Base-by-base conservation (phyloP, 2,113 vertebrate species). In the Syngnathoides biaculeatus region DNA sequence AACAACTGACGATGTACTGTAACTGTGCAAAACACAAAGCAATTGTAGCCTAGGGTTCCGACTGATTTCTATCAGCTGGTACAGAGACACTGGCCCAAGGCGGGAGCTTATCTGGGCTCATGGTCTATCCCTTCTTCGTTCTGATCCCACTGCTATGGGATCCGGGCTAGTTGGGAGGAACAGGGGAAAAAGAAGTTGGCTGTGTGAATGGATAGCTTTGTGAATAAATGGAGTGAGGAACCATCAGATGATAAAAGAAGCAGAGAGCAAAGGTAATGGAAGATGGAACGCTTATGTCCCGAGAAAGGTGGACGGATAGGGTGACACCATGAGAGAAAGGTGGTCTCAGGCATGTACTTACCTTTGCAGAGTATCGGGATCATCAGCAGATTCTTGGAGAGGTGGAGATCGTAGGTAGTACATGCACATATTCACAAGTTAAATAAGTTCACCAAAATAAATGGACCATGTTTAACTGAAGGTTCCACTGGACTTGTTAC, bases 321-420 rank as follows among this genome's bases (percentile, higher is more conserved):
- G 73, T 59, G 63, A 67, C 80, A 70, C 76, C 70, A 61, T 64
- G 55, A 71, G 80, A 80, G 74, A 67, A 61, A 68, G 80, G 74
- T 15, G 0, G 38, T 5, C 40, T 42, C 78, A 72, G 39, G 20
- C 67, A 40, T 65, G 77, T 69, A 68, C 64, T 64, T 82, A 58
- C 73, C 74, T 78, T 71, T 78, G 78, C 71, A 78, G 65, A 81
- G 78, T 77, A 82, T 85, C 78, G 75, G 76, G 82, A 81, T 75
- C 73, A 84, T 89, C 84, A 84, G 81, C 86, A 91, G 85, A 91
- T 86, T 88, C 88, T 74, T 82, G 83, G 80, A 79, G 78, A 85
- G 84, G 81, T 40, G 79, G 79, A 75, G 61, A 24, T 78, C 50
- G 30, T 35, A 71, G 75, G 77, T 22, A 3, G 20, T 50, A n/a